Conservation (phyloP, 1,140 invertebrate genomes). For the Probaryconus sp. region DNA sequence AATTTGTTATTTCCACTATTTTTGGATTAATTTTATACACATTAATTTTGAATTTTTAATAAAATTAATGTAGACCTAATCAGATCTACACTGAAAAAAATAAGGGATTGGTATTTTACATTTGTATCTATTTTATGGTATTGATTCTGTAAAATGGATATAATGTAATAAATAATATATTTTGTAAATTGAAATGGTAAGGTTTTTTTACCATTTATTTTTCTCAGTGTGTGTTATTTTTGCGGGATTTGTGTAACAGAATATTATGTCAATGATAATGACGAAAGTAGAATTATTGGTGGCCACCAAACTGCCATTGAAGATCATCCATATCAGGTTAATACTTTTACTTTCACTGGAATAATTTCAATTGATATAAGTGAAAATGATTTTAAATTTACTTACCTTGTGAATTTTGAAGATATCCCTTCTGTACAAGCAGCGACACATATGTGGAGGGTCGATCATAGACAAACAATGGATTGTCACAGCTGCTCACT, state of each 20-base stretch:
- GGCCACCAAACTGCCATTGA: slow-evolving; percentile 64
- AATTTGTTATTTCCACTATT: too few relatives aligned
- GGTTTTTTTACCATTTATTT: too few relatives aligned
- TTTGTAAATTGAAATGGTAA: too few relatives aligned
- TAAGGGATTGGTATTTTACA: too few relatives aligned
- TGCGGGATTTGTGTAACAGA: slow-evolving; percentile 4
- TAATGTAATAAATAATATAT: too few relatives aligned
- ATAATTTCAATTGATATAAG: neutral
- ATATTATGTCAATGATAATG: neutral
- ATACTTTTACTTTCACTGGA: slow-evolving; percentile 4
- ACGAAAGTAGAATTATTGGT: slow-evolving; percentile 67
- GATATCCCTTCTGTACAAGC: slow-evolving; percentile 66
- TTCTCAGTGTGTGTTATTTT: too few relatives aligned
- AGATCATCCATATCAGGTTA: slow-evolving; percentile 72
- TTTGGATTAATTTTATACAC: too few relatives aligned
- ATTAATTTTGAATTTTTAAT: too few relatives aligned
- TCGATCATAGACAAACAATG: slow-evolving; percentile 75
- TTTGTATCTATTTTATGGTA: too few relatives aligned
- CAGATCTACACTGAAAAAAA: too few relatives aligned
- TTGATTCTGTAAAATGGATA: too few relatives aligned
- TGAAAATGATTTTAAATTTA: slow-evolving; percentile 14
- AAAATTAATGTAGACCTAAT: too few relatives aligned
- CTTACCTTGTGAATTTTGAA: slow-evolving; percentile 36
- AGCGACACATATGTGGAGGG: slow-evolving; percentile 77
- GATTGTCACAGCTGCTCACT: slow-evolving; percentile 79